Conservation (phyloP, 2,797 vertebrate genomes). For the Micromesistius poutassou region DNA sequence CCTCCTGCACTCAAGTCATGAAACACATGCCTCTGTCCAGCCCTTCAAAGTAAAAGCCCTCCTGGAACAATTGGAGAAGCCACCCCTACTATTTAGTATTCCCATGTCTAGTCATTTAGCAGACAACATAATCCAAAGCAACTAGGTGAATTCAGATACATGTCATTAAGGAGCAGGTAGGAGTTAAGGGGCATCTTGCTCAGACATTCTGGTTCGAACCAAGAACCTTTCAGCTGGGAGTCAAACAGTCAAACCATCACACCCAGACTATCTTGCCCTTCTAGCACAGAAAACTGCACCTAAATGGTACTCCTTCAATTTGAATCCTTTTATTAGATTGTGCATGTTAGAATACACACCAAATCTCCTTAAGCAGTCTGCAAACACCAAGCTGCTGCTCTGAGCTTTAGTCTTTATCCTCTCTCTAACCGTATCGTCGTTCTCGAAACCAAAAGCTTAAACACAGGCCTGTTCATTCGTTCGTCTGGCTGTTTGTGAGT, state of each 20-base stretch:
- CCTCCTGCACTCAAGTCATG: neutral
- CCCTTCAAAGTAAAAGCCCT: neutral
- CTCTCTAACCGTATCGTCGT: neutral
- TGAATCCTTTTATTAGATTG: neutral
- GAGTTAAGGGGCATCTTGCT: neutral
- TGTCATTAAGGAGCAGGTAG: neutral
- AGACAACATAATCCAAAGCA: neutral
- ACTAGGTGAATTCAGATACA: neutral
- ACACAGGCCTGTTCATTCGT: neutral
- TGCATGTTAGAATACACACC: neutral
- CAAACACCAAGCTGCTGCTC: neutral
- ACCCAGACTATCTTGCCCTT: neutral
- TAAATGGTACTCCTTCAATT: no score
- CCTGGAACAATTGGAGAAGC: neutral
- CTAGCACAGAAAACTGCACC: neutral
- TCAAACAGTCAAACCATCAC: neutral
- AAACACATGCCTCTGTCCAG: neutral
- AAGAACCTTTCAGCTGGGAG: neutral
- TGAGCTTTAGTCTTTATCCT: neutral
- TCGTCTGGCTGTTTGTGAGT: neutral
- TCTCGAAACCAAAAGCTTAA: neutral
- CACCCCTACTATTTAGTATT: neutral
- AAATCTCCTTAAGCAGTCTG: neutral
- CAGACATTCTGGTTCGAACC: neutral
- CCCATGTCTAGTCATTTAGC: no score